Evolutionary conservation across 2,888 invertebrate species (phyloP).

Genomic region (Acleris literana): DNA sequence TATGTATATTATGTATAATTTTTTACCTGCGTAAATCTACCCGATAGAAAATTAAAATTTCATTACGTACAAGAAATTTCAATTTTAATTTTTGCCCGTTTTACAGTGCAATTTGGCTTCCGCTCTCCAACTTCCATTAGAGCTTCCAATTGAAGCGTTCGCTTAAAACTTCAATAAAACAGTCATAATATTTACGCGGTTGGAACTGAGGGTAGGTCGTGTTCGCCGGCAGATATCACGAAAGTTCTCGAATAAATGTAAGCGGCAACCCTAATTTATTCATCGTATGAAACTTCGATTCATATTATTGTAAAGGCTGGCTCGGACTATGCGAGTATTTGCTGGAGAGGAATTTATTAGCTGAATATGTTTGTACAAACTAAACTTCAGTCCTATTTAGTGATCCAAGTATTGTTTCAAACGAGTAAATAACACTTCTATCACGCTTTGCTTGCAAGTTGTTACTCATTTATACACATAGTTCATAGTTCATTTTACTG

Average conservation of each 20-base stretch:
- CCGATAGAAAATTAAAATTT: not conserved
- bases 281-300: conserved; percentile 27
- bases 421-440: no score
- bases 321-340: no score
- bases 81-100: conserved; percentile 17
- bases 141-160: conserved; percentile 26
- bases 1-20: no score
- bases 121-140: conserved; percentile 19
- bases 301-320: conserved; percentile 22
- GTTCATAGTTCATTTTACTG: no score
- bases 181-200: conserved; percentile 35
- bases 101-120: conserved; percentile 21
- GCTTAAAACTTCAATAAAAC: conserved; percentile 35
- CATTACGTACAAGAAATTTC: not conserved
- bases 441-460: no score
- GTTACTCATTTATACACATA: no score
- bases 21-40: not conserved
- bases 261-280: conserved; percentile 32
- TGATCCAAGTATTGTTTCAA: no score
- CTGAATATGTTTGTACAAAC: no score
- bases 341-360: no score
- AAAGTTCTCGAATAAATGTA: conserved; percentile 26
- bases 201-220: conserved; percentile 4
- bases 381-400: no score
- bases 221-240: conserved; percentile 19